Conservation (phyloP, 2,113 vertebrate genomes). For the Sardina pilchardus region DNA sequence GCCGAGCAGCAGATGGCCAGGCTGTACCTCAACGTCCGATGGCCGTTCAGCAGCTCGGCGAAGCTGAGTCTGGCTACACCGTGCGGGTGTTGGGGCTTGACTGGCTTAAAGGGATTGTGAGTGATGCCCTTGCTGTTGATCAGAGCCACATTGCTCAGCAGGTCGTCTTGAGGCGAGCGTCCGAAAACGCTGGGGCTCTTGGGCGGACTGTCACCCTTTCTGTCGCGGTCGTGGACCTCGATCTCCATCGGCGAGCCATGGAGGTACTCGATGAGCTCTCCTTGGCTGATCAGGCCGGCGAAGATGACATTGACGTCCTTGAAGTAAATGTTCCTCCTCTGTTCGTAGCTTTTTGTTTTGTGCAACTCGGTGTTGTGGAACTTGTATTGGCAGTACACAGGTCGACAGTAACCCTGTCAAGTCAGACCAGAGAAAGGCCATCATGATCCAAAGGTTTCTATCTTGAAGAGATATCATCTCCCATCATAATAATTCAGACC, state of each 20-base stretch:
- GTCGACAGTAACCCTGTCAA: constrained; percentile 68
- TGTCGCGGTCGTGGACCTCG: constrained; percentile 83
- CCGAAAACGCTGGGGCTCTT: constrained; percentile 57
- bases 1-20: constrained; percentile 68
- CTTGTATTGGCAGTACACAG: constrained; percentile 82
- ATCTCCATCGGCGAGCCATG: constrained; percentile 76
- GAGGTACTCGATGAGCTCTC: constrained; percentile 71
- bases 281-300: constrained; percentile 66
- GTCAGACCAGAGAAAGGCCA: not conserved
- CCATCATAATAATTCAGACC: not conserved
- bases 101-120: constrained; percentile 44
- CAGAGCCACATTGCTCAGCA: constrained; percentile 46
- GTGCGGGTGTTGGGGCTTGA: constrained; percentile 58
- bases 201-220: constrained; percentile 49
- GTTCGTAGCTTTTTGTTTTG: constrained; percentile 67
- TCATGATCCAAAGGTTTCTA: not conserved
- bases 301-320: constrained; percentile 80
- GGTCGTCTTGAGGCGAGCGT: constrained; percentile 55
- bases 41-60: constrained; percentile 71
- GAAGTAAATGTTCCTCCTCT: constrained; percentile 71
- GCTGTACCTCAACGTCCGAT: constrained; percentile 64
- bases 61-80: constrained; percentile 76
- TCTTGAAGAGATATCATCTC: no score
- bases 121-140: constrained; percentile 40
- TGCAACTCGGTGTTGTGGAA: constrained; percentile 68